A percentile compares a stretch with the other conserved stretches of the same genome.
Evolutionary conservation across 1,140 invertebrate species (phyloP).

Genomic region (Drosophila parvula): DNA sequence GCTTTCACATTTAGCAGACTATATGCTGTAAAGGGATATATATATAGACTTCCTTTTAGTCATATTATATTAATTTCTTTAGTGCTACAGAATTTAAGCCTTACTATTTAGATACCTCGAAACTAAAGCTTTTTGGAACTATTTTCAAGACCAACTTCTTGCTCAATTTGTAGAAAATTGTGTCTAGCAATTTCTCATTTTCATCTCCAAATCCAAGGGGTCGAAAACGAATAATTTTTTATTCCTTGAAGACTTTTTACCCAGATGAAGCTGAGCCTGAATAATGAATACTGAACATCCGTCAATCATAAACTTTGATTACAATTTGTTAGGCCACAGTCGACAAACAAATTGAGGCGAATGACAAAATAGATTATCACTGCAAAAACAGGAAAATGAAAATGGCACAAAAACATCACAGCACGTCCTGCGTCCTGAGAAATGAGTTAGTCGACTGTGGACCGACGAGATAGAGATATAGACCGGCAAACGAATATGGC

Average conservation of each 20-base stretch:
- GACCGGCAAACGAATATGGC: slow-evolving; percentile 17
- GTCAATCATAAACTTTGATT: slow-evolving; percentile 56
- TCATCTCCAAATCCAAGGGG: neutral
- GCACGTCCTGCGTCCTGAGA: slow-evolving; percentile 19
- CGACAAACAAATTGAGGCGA: slow-evolving; percentile 61
- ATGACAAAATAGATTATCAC: slow-evolving; percentile 70
- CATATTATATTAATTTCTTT: too few relatives aligned
- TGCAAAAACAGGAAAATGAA: slow-evolving; percentile 41
- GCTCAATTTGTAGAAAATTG: too few relatives aligned
- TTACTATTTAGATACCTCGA: too few relatives aligned
- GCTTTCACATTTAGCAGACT: neutral
- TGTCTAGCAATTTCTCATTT: neutral
- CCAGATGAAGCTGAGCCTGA: slow-evolving; percentile 23
- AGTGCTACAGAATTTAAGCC: too few relatives aligned
- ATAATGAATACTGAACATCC: slow-evolving; percentile 50
- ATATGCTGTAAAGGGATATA: neutral
- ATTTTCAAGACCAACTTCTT: neutral
- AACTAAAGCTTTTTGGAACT: neutral
- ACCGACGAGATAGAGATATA: slow-evolving; percentile 13
- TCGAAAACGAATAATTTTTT: slow-evolving; percentile 19
- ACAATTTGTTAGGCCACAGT: slow-evolving; percentile 44
- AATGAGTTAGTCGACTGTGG: slow-evolving; percentile 50
- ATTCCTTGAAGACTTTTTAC: slow-evolving; percentile 12
- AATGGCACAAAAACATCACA: slow-evolving; percentile 25
- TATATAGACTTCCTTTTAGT: neutral